Conservation (phyloP, 2,888 invertebrate genomes). For the Petrolisthes manimaculis region DNA sequence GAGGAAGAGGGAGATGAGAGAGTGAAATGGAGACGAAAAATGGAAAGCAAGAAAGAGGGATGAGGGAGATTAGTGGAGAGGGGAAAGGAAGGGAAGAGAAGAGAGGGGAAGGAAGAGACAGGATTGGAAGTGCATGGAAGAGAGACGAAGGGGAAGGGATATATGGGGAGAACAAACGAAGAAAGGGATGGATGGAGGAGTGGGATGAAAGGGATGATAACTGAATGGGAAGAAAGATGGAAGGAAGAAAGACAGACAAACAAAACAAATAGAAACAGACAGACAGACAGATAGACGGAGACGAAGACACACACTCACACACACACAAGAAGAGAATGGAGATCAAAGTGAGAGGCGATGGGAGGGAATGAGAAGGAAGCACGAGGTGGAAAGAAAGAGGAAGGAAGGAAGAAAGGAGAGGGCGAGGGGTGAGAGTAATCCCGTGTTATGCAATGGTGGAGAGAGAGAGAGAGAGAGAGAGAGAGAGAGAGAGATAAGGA, state of each 20-base stretch:
- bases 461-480: constrained; percentile 3
- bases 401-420: background rate
- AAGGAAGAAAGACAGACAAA: background rate
- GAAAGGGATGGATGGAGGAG: background rate
- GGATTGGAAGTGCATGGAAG: background rate
- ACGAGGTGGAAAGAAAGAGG: background rate
- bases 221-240: background rate
- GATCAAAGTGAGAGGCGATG: background rate
- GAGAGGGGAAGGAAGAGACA: constrained; percentile 10
- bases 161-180: background rate
- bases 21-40: background rate
- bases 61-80: no score
- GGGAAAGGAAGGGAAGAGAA: background rate
- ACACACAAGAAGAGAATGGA: background rate
- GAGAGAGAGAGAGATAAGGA: constrained; percentile 15
- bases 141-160: background rate
- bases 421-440: background rate
- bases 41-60: background rate
- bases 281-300: background rate
- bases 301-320: background rate
- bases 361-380: background rate
- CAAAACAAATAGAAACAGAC: background rate
- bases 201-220: background rate
- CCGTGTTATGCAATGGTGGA: background rate
- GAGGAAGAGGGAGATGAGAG: background rate